Evolutionary conservation across 2,888 invertebrate species (phyloP).

Genomic region (Mongoloraphidia duomilia): DNA sequence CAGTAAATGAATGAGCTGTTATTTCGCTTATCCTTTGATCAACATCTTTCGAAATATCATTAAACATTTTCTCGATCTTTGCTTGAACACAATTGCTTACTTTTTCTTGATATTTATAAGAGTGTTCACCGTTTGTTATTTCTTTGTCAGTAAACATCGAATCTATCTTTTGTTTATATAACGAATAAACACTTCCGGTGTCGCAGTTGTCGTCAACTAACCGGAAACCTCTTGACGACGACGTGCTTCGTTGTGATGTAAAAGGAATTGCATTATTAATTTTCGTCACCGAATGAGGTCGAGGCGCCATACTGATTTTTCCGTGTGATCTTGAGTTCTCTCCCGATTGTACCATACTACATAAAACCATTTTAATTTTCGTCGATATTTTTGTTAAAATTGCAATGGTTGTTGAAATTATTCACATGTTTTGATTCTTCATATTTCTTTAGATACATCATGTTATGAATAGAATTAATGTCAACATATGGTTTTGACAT

Average conservation of each 20-base stretch:
- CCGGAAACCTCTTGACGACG: constrained; percentile 23
- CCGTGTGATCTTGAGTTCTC: not conserved
- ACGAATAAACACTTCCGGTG: constrained; percentile 37
- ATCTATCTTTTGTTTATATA: constrained; percentile 75
- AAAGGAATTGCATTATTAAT: not conserved
- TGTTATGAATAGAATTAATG: too few relatives aligned
- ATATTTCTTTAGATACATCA: not conserved
- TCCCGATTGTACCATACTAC: not conserved
- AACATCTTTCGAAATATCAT: constrained; percentile 47
- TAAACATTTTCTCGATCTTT: constrained; percentile 75
- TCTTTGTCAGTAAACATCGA: constrained; percentile 58
- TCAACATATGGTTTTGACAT: too few relatives aligned
- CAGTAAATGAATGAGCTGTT: constrained; percentile 38
- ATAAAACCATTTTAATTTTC: constrained; percentile 2
- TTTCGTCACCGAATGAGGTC: constrained; percentile 2
- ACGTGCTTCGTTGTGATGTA: constrained; percentile 15
- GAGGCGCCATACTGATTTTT: constrained; percentile 3
- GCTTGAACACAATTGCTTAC: constrained; percentile 67
- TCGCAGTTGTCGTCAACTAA: constrained; percentile 23
- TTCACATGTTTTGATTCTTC: not conserved
- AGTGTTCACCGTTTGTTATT: constrained; percentile 8
- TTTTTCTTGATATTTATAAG: constrained; percentile 18
- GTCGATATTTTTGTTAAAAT: not conserved
- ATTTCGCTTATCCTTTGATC: constrained; percentile 38
- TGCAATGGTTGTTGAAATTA: not conserved